Evolutionary conservation across 2,888 invertebrate species (phyloP).

Genomic region (Drosophila villosipedis): DNA sequence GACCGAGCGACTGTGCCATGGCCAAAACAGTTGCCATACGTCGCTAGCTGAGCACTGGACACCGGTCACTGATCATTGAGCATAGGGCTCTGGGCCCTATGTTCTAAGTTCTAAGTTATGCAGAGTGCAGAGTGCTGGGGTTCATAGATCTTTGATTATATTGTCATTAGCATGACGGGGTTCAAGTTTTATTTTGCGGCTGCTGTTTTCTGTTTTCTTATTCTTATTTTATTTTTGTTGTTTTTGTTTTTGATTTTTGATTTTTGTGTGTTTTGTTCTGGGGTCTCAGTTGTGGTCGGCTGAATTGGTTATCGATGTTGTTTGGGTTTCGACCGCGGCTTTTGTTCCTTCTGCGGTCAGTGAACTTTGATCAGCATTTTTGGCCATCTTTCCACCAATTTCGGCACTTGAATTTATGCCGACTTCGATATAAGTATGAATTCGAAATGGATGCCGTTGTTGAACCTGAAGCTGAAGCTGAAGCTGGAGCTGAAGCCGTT

Average conservation of each 20-base stretch:
- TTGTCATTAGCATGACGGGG: slow-evolving; percentile 70
- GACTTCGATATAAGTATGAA: slow-evolving; percentile 38
- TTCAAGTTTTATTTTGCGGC: slow-evolving; percentile 17
- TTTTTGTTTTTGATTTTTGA: neutral
- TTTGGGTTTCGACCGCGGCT: slow-evolving; percentile 22
- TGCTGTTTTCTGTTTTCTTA: neutral
- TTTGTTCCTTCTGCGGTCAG: slow-evolving; percentile 56
- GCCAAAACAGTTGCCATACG: slow-evolving; percentile 62
- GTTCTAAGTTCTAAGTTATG: neutral
- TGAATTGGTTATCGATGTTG: slow-evolving; percentile 12
- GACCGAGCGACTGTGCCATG: slow-evolving; percentile 45
- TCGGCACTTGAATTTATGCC: slow-evolving; percentile 74
- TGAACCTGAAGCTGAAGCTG: neutral
- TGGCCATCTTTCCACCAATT: slow-evolving; percentile 34
- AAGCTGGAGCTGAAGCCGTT: slow-evolving; percentile 3
- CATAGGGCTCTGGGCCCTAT: neutral
- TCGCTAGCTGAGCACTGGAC: slow-evolving; percentile 51
- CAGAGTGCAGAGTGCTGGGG: slow-evolving; percentile 6
- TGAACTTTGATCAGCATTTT: slow-evolving; percentile 47
- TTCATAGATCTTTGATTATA: slow-evolving; percentile 57
- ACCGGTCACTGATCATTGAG: slow-evolving; percentile 21
- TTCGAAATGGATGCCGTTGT: slow-evolving; percentile 47
- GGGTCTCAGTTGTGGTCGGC: slow-evolving; percentile 20
- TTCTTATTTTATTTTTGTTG: neutral
- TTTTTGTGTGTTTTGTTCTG: neutral